Evolutionary conservation across 2,113 vertebrate genomes (phyloP), one percentile per base, ranked within the genome.

Genomic region (Nesoenas mayeri): DNA sequence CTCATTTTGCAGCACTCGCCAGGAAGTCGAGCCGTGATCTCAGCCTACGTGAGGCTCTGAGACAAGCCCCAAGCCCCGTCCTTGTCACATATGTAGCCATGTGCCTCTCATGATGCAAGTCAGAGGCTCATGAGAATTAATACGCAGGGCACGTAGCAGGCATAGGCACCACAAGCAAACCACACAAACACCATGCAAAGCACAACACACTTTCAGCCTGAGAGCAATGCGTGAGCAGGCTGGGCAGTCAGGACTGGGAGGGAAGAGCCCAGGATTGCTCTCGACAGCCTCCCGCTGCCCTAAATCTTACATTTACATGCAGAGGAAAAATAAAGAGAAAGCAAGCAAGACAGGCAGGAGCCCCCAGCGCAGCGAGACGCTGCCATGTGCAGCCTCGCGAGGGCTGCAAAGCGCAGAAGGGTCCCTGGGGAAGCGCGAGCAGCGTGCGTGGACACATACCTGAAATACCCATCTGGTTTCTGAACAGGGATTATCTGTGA

Each of bases 141-240:
- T 15, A 81, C 15, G 0, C 60, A 11, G 56, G 29, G 56, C 83
- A 93, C 12, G 11, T 38, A 50, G 34, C 28, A 40, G 71, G 60
- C 15, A 15, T 7, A 29, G 5, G 1, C 51, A 48, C 25, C 51
- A 15, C 47, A 26, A 24, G 26, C 70, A 50, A 57, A 34, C 12
- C 61, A 44, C 74, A 19, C 15, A 16, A 44, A 22, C 62, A 9
- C 31, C 4, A 0, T 0, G n/a, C 42, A 57, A n/a, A 79, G 57
- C 91, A 48, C 40, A 42, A 1, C 31, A 12, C 1, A 0, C 13
- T 28, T 15, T 1, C 24, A 12, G 67, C 12, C 1, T 1, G 0
- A 13, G 19, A 53, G 75, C 67, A 3, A 7, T 0, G n/a, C 40
- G 13, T 0, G 8, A 40, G 58, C 70, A 15, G n/a, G 28, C n/a